These are phyloP conservation scores for Piscicola geometra DNA, from an alignment of 2,888 invertebrate species.

Conservation along the genomic window DNA sequence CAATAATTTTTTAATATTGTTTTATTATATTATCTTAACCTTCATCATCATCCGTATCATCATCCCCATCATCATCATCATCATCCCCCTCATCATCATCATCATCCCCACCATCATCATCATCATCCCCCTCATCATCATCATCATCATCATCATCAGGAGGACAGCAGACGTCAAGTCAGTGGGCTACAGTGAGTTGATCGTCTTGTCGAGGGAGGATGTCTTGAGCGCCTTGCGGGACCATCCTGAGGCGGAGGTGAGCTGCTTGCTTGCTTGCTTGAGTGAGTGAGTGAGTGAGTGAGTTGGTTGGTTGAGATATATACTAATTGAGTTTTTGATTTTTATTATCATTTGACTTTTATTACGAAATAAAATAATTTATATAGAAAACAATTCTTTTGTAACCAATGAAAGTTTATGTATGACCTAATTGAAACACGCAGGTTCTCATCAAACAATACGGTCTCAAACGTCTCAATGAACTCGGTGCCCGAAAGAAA, in stretches of 20 bases:
- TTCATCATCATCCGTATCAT: background rate
- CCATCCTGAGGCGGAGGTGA: conserved; percentile 84
- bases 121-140: background rate
- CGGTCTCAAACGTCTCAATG: conserved; percentile 32
- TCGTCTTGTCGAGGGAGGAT: conserved; percentile 87
- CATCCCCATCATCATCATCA: too few species aligned
- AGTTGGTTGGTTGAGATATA: too few species aligned
- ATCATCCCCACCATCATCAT: too few species aligned
- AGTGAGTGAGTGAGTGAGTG: conserved; percentile 13
- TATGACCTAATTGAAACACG: too few species aligned
- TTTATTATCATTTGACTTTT: background rate
- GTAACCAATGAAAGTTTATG: too few species aligned
- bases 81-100: too few species aligned
- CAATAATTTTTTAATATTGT: background rate
- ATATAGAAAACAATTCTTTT: too few species aligned
- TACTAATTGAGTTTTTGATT: background rate
- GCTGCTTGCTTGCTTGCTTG: conserved; percentile 13
- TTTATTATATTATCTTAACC: background rate
- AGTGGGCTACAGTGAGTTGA: conserved; percentile 89
- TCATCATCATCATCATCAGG: conserved; percentile 59
- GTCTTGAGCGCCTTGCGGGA: conserved; percentile 91
- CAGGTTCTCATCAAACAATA: conserved; percentile 33
- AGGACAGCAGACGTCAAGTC: conserved; percentile 92
- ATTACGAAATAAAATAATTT: too few species aligned
- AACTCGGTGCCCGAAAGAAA: conserved; percentile 30